Conservation (phyloP, 2,797 vertebrate species). For the Petrocephalus schoutedeni region DNA sequence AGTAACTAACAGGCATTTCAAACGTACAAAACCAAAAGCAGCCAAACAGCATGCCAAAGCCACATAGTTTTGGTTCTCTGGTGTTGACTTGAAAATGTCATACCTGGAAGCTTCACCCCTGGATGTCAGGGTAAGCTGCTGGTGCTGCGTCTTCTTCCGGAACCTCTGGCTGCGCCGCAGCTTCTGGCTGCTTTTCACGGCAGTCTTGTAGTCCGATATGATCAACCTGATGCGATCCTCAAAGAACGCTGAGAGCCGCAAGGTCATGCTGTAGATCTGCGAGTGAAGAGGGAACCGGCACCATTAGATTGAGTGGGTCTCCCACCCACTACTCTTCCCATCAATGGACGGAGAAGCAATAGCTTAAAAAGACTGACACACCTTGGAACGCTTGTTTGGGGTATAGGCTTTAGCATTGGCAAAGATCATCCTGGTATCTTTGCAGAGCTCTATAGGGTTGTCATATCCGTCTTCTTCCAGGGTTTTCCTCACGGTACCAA, state of each 20-base stretch:
- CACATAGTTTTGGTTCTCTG: too few relatives aligned
- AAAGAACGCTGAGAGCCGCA: conserved; percentile 87
- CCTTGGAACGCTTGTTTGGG: conserved; percentile 96
- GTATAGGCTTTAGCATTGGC: conserved; percentile 94
- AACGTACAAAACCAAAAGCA: not conserved
- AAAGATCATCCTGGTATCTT: conserved; percentile 91
- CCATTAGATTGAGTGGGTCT: not conserved
- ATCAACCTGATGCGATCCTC: conserved; percentile 86
- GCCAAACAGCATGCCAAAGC: not conserved
- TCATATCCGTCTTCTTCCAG: conserved; percentile 83
- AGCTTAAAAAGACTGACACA: conserved; percentile 43
- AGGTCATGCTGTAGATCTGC: conserved; percentile 95
- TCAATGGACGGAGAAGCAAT: not conserved
- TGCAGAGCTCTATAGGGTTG: conserved; percentile 86
- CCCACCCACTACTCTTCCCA: not conserved
- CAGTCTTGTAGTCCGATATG: conserved; percentile 83
- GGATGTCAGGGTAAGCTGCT: conserved; percentile 44
- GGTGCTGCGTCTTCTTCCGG: conserved; percentile 68
- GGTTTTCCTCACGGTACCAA: conserved; percentile 77
- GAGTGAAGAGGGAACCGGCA: not conserved
- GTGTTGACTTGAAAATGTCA: not conserved
- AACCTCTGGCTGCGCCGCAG: conserved; percentile 79
- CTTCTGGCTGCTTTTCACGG: conserved; percentile 79
- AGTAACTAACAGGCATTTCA: not conserved
- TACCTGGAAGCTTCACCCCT: conserved; percentile 64